Base-by-base conservation (phyloP, 2,113 vertebrate species). In the Poicephalus gulielmi region DNA sequence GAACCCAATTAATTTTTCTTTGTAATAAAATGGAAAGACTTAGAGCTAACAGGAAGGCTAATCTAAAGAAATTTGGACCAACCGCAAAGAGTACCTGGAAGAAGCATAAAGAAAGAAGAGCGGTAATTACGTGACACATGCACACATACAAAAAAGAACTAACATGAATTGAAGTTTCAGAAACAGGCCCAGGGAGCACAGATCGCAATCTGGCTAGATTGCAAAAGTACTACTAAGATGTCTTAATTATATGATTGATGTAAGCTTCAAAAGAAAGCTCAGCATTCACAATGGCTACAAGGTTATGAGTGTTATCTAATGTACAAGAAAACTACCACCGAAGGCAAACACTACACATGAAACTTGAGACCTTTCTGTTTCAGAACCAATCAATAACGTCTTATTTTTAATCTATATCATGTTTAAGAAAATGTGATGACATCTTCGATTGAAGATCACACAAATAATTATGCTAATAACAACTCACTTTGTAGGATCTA, bases 211-310 rank as follows among this genome's bases (percentile, higher is more conserved):
- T 83, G 91, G 90, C 15, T 62, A 88, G 92, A 94, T 88, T 83
- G 94, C 47, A 50, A 86, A 86, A 83, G 92, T 90, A 88, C 69
- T 86, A 92, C 84, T 94, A 97, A 97, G 97, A 97, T 59, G 60
- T 97, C 96, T 98, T 98, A 97, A 97, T 98, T 97, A 96, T 96
- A 97, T 97, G 97, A 98, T 93, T 98, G 97, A 97, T 97, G 95
- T 96, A 57, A 73, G 91, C 96, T 97, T 98, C 97, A 97, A 97
- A 98, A 96, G 97, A 68, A 95, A 95, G 67, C 93, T 95, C 69
- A 28, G 90, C 63, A 41, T 33, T 94, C 92, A 73, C 95, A 79
- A 85, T 93, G 88, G 90, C 92, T 96, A 17, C 43, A 7, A 95
- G 96, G 96, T 94, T 96, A 92, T 50, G 86, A 92, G 95, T 95